A percentile compares a stretch with the other conserved stretches of the same genome.
Conservation (phyloP, 2,888 invertebrate species). For the Macrosiphum euphorbiae region DNA sequence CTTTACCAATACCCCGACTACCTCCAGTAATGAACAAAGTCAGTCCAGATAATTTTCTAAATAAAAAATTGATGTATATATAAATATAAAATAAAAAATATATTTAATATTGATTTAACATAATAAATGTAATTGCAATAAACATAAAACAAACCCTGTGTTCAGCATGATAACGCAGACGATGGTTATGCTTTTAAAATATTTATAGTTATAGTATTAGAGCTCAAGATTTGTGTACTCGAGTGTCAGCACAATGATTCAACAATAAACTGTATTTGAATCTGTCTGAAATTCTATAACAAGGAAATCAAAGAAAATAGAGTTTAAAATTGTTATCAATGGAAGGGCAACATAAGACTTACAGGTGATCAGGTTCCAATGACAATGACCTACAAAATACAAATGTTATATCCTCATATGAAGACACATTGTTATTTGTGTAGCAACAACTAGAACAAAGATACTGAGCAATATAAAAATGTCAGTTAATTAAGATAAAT, state of each 20-base stretch:
- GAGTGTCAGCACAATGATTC: background rate
- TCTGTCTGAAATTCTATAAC: background rate
- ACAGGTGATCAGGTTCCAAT: constrained; percentile 10
- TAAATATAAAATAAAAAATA: background rate
- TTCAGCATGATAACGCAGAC: constrained; percentile 43
- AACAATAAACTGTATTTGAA: constrained; percentile 15
- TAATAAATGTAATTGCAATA: background rate
- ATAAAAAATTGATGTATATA: constrained; percentile 49
- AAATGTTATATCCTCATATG: background rate
- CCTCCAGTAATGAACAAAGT: constrained; percentile 97
- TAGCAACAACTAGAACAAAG: background rate
- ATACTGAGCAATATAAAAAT: background rate
- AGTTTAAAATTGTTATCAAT: background rate
- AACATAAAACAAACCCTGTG: constrained; percentile 52
- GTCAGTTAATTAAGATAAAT: background rate
- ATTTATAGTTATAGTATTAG: background rate
- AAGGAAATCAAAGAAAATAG: constrained; percentile 41
- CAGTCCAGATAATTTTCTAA: constrained; percentile 83
- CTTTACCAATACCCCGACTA: constrained; percentile 95
- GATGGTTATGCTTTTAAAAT: background rate
- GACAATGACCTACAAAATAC: constrained; percentile 40
- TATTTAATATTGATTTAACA: background rate
- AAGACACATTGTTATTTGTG: background rate
- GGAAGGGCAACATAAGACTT: constrained; percentile 17
- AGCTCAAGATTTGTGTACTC: background rate